Evolutionary conservation across 2,797 vertebrate genomes (phyloP).

Genomic region (Cetoscarus ocellatus): DNA sequence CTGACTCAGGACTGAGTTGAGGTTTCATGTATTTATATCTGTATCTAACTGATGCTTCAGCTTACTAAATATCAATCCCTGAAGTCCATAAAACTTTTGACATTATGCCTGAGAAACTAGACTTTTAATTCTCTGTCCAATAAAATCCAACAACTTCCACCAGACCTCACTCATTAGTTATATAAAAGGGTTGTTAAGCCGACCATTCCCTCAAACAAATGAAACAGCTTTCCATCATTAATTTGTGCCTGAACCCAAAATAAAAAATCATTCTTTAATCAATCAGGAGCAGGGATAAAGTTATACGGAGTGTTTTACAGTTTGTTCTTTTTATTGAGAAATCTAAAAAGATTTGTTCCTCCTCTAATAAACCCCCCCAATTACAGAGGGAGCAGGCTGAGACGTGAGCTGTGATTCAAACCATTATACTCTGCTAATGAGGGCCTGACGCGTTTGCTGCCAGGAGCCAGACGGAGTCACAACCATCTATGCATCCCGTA

Average conservation of each 20-base stretch:
- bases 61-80: not conserved
- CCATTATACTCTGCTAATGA: constrained; percentile 65
- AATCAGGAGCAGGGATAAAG: constrained; percentile 31
- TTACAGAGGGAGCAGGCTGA: constrained; percentile 40
- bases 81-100: constrained; percentile 12
- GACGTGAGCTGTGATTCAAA: constrained; percentile 58
- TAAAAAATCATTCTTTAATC: constrained; percentile 27
- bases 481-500: not conserved
- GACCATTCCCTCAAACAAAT: constrained; percentile 19
- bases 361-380: constrained; percentile 59
- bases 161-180: constrained; percentile 11
- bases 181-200: not conserved
- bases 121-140: constrained; percentile 10
- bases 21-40: constrained; percentile 15
- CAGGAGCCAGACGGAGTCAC: constrained; percentile 16
- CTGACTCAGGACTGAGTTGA: not conserved
- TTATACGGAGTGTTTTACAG: constrained; percentile 43
- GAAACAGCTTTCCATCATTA: constrained; percentile 3
- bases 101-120: not conserved
- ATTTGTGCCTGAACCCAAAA: constrained; percentile 28
- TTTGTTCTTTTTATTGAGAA: constrained; percentile 58
- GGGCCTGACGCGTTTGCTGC: constrained; percentile 33
- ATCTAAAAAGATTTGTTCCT: constrained; percentile 60
- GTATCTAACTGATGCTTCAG: constrained; percentile 10
- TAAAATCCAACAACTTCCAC: constrained; percentile 24